Percentiles rank a stretch among this genome's conserved stretches.
Conservation (phyloP, 2,797 vertebrate genomes). For the Liasis olivaceus region DNA sequence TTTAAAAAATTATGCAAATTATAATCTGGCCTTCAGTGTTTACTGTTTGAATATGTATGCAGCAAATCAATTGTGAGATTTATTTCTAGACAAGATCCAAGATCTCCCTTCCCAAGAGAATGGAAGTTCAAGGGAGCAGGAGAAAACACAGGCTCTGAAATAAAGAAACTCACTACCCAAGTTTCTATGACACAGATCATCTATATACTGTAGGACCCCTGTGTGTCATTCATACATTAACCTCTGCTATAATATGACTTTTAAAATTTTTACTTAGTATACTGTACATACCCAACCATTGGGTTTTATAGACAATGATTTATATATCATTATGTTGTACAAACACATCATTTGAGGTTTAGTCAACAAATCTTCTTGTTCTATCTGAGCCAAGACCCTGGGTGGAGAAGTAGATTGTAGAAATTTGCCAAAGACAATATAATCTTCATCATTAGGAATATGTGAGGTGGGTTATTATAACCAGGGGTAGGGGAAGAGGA, state of each 20-base stretch:
- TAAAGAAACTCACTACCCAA: neutral
- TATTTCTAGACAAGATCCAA: neutral
- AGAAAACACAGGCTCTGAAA: neutral
- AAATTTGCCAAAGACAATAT: neutral
- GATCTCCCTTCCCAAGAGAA: neutral
- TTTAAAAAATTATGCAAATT: neutral
- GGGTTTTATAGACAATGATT: neutral
- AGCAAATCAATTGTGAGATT: neutral
- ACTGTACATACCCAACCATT: neutral
- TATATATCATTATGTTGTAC: neutral
- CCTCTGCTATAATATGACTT: neutral
- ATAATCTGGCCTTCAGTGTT: neutral
- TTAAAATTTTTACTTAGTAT: neutral
- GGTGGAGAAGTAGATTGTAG: neutral
- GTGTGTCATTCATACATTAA: neutral
- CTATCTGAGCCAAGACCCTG: neutral
- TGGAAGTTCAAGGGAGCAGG: neutral
- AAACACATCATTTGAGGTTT: neutral
- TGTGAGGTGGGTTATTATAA: neutral
- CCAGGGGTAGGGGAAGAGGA: neutral
- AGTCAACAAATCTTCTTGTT: neutral
- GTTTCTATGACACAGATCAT: neutral
- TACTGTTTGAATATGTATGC: neutral
- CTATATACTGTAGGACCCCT: neutral
- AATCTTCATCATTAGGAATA: neutral